These are phyloP conservation scores for Caenorhabditis sinica DNA, from an alignment of 2,888 invertebrate genomes.

Conservation along the genomic window DNA sequence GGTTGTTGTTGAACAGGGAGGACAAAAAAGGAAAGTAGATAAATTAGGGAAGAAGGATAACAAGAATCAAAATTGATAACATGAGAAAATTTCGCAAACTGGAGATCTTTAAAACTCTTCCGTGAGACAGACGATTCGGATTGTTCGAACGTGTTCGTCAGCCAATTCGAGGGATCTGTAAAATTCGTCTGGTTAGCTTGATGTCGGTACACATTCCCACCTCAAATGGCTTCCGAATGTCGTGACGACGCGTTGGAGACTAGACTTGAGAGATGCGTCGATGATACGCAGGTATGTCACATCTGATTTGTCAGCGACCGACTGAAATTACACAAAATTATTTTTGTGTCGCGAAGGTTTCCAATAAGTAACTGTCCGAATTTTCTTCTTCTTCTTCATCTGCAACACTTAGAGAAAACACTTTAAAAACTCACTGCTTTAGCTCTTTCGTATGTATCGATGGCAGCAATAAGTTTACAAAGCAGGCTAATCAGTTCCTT, in stretches of 20 bases:
- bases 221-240: slow-evolving; percentile 59
- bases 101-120: slow-evolving; percentile 51
- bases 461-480: slow-evolving; percentile 56
- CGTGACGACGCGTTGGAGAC: slow-evolving; percentile 59
- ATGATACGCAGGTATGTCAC: slow-evolving; percentile 59
- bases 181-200: background rate
- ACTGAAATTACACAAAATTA: slow-evolving; percentile 51
- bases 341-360: slow-evolving; percentile 3
- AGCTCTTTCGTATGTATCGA: slow-evolving; percentile 70
- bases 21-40: background rate
- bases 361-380: background rate
- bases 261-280: slow-evolving; percentile 53
- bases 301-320: slow-evolving; percentile 66
- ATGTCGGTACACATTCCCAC: slow-evolving; percentile 1
- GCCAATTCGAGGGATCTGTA: slow-evolving; percentile 55
- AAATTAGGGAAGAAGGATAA: background rate
- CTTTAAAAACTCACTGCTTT: slow-evolving; percentile 71
- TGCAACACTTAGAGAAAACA: slow-evolving; percentile 2
- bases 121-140: slow-evolving; percentile 47
- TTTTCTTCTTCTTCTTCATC: background rate
- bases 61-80: slow-evolving; percentile 40
- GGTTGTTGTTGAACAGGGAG: background rate
- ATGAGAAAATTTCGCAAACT: slow-evolving; percentile 13
- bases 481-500: slow-evolving; percentile 53
- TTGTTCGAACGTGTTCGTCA: slow-evolving; percentile 54